Conservation (phyloP, 2,888 invertebrate genomes). For the Seira sanloemensis region DNA sequence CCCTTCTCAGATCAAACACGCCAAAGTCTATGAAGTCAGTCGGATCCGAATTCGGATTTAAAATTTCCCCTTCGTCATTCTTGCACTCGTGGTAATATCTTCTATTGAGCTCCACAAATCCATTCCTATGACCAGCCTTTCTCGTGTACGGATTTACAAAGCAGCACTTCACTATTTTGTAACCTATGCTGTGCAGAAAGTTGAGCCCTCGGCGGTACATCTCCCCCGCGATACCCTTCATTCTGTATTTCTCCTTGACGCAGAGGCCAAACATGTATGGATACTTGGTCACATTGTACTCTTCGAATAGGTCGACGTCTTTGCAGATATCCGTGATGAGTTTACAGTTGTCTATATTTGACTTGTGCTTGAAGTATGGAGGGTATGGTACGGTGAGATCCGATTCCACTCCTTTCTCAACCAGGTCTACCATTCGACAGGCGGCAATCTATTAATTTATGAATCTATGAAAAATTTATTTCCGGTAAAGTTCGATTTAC, state of each 20-base stretch:
- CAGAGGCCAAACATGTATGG: constrained; percentile 58
- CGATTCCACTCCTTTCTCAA: background rate
- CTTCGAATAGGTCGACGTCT: constrained; percentile 25
- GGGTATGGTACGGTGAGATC: background rate
- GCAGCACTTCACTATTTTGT: constrained; percentile 39
- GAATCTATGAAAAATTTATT: background rate
- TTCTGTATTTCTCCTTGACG: constrained; percentile 41
- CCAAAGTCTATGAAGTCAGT: constrained; percentile 47
- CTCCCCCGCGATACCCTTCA: constrained; percentile 43
- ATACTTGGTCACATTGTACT: constrained; percentile 26
- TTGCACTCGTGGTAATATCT: constrained; percentile 33
- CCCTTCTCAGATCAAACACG: constrained; percentile 31
- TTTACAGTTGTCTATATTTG: background rate
- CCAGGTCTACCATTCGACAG: constrained; percentile 35
- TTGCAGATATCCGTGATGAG: constrained; percentile 18
- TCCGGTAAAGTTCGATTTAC: too few relatives aligned
- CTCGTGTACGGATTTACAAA: constrained; percentile 55
- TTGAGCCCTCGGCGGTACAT: constrained; percentile 50
- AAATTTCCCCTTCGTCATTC: constrained; percentile 42
- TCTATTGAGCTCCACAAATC: constrained; percentile 35
- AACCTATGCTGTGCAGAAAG: constrained; percentile 30
- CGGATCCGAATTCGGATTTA: constrained; percentile 49
- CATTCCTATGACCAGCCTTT: constrained; percentile 48
- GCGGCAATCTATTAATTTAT: constrained; percentile 33
- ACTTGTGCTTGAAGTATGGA: constrained; percentile 1